These are phyloP conservation scores for Benthosema pterotum DNA, from an alignment of 2,797 vertebrate genomes.

Conservation along the genomic window DNA sequence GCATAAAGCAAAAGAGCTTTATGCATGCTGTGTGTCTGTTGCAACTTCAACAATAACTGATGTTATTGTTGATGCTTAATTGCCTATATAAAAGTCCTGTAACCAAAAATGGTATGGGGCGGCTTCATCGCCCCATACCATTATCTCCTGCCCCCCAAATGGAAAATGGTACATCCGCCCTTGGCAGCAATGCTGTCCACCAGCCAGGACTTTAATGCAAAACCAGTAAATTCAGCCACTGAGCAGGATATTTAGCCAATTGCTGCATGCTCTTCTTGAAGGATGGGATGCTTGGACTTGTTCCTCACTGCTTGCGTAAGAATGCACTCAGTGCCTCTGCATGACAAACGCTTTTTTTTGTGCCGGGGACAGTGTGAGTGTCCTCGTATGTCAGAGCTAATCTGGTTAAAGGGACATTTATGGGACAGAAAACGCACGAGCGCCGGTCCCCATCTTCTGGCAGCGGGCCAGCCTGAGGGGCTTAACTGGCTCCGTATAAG, in stretches of 20 bases:
- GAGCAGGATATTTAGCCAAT: conserved; percentile 4
- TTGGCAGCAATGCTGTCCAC: background rate
- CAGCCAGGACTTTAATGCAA: background rate
- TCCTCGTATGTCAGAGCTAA: conserved; percentile 74
- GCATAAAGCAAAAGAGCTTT: too few relatives aligned
- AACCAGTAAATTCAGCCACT: conserved; percentile 4
- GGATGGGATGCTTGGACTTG: conserved; percentile 1
- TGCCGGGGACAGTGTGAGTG: conserved; percentile 40
- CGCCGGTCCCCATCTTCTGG: conserved; percentile 56
- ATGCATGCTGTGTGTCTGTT: too few relatives aligned
- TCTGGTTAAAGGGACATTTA: conserved; percentile 74
- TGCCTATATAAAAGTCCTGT: too few relatives aligned
- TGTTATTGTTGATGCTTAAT: too few relatives aligned
- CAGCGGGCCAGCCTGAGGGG: conserved; percentile 53
- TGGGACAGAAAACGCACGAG: conserved; percentile 60
- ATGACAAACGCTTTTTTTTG: conserved; percentile 31
- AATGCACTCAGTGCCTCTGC: conserved; percentile 51
- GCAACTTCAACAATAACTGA: too few relatives aligned
- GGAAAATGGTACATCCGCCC: too few relatives aligned
- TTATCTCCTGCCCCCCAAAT: too few relatives aligned
- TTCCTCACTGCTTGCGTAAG: conserved; percentile 31
- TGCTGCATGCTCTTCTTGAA: background rate
- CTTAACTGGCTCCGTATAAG: conserved; percentile 52
- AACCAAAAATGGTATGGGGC: too few relatives aligned
- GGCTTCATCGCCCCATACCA: too few relatives aligned